A percentile compares a stretch with the other conserved stretches of the same genome.
phyloP scores from a whole-genome alignment of 1,140 invertebrate species.

The Drosophila ananassae region DNA sequence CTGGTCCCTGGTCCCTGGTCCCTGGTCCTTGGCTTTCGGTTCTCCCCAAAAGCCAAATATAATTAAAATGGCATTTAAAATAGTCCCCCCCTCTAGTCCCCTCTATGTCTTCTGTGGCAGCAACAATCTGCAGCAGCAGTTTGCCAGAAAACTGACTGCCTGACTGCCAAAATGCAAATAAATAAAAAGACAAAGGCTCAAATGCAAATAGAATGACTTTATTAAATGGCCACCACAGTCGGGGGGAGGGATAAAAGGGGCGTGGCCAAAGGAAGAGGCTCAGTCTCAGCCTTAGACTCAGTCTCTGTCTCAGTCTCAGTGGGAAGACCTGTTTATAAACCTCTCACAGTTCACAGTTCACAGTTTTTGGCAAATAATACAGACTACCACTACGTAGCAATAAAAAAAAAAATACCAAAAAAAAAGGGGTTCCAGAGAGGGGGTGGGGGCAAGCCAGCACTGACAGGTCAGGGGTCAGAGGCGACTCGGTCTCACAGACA shows the following conservation, averaged over 20 bases:
- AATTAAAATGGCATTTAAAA: slow-evolving; percentile 82
- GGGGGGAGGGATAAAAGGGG: neutral
- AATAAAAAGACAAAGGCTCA: slow-evolving; percentile 76
- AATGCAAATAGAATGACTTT: slow-evolving; percentile 81
- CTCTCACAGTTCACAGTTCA: slow-evolving; percentile 34
- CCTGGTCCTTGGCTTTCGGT: neutral
- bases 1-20: too few relatives aligned
- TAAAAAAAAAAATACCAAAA: too few relatives aligned
- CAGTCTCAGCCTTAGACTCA: neutral
- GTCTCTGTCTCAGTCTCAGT: neutral
- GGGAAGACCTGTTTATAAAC: slow-evolving; percentile 23
- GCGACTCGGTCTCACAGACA: slow-evolving; percentile 7
- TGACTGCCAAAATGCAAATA: slow-evolving; percentile 58
- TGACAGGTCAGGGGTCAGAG: neutral
- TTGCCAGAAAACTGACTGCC: slow-evolving; percentile 7
- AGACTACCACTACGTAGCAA: slow-evolving; percentile 1
- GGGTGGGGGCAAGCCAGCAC: neutral
- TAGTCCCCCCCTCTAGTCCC: slow-evolving; percentile 34
- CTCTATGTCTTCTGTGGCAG: slow-evolving; percentile 19
- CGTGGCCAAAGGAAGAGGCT: slow-evolving; percentile 3
- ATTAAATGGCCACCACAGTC: slow-evolving; percentile 50
- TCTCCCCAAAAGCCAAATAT: slow-evolving; percentile 62
- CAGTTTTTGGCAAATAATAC: slow-evolving; percentile 32
- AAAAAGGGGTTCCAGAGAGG: neutral
- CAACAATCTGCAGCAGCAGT: slow-evolving; percentile 25